A percentile compares a stretch with the other conserved stretches of the same genome.
phyloP scores from a whole-genome alignment of 64 coral and sea anemone species.

The Catalaphyllia jardinei region DNA sequence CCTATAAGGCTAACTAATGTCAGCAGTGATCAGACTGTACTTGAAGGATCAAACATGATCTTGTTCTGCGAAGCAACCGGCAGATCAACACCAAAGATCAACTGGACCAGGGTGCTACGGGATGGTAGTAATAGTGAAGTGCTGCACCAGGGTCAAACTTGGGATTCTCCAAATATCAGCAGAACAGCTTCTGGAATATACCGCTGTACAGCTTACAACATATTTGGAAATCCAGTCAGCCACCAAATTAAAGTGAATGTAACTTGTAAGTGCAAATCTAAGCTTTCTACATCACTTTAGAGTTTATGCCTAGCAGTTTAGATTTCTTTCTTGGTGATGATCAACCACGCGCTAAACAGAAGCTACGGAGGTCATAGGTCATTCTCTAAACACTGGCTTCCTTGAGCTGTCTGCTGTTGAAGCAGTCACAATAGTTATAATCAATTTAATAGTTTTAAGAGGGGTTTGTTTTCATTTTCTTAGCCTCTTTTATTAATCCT shows the following conservation, averaged over 20 bases:
- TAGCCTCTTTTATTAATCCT: too few relatives aligned
- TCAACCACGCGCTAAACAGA: too few relatives aligned
- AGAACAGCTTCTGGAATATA: neutral
- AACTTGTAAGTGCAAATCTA: neutral
- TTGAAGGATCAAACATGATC: neutral
- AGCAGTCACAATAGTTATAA: too few relatives aligned
- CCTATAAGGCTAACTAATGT: neutral
- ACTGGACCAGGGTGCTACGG: slow-evolving; percentile 1
- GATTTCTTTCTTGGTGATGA: too few relatives aligned
- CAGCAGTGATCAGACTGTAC: neutral
- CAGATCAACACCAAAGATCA: slow-evolving; percentile 17
- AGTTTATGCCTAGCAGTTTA: too few relatives aligned
- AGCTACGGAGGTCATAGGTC: too few relatives aligned
- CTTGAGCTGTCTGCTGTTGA: too few relatives aligned
- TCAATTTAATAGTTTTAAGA: too few relatives aligned
- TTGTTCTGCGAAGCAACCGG: neutral
- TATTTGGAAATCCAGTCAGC: neutral
- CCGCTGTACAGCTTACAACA: slow-evolving; percentile 4
- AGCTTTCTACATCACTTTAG: too few relatives aligned
- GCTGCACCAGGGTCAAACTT: neutral
- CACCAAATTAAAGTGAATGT: neutral
- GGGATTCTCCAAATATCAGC: neutral
- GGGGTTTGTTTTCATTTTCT: too few relatives aligned
- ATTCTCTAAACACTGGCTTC: too few relatives aligned
- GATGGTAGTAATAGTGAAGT: slow-evolving; percentile 13